phyloP scores from a whole-genome alignment of 2,888 invertebrate species.

The Dryobotodes eremita region DNA sequence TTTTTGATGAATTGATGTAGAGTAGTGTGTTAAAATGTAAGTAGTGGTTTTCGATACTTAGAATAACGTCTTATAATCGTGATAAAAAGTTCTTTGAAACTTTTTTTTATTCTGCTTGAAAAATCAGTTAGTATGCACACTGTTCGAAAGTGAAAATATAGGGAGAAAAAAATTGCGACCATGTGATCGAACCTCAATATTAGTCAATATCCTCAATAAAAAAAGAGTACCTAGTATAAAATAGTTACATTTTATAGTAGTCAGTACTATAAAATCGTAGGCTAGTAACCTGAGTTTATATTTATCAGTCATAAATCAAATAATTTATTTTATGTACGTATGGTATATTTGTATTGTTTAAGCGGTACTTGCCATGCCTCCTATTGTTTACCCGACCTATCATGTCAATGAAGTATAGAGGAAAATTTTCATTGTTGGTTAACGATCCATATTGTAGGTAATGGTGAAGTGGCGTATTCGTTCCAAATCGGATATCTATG shows the following conservation, averaged over 20 bases:
- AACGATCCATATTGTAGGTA: not conserved
- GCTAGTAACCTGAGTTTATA: conserved; percentile 26
- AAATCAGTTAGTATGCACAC: not conserved
- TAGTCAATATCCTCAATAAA: not conserved
- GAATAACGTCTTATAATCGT: not conserved
- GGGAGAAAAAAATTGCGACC: too few relatives aligned
- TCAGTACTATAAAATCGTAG: not conserved
- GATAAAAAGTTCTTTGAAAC: not conserved
- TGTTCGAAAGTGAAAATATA: not conserved
- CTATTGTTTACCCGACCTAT: conserved; percentile 39
- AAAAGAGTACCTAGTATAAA: too few relatives aligned
- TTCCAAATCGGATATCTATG: too few relatives aligned
- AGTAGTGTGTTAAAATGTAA: not conserved
- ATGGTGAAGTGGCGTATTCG: too few relatives aligned
- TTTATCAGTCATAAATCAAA: conserved; percentile 48
- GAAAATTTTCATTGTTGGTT: conserved; percentile 32
- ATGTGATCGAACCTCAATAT: not conserved
- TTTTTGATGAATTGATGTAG: not conserved
- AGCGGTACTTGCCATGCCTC: conserved; percentile 40
- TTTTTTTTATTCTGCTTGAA: too few relatives aligned
- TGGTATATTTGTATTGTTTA: conserved; percentile 29
- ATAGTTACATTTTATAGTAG: not conserved
- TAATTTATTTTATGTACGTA: conserved; percentile 20
- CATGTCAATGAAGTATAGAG: conserved; percentile 31
- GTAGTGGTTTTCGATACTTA: not conserved